These are phyloP conservation scores for Acanthopleura granulata DNA, from an alignment of 2,888 invertebrate genomes.

Conservation along the genomic window DNA sequence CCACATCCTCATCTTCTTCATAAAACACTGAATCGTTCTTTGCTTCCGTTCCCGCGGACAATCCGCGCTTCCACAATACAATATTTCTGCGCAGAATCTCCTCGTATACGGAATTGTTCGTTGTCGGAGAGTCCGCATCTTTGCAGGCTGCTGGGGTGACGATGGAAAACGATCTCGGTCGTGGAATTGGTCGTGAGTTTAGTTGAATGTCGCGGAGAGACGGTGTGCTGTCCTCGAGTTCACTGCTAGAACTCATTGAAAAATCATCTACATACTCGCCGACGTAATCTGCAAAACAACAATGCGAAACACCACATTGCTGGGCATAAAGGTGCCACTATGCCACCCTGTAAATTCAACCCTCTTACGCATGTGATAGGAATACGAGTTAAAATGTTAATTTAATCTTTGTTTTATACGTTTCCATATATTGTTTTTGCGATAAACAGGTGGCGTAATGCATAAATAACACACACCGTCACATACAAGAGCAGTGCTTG, in stretches of 20 bases:
- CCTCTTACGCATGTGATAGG: too few relatives aligned
- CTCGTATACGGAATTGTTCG: conserved; percentile 20
- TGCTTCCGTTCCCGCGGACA: background rate
- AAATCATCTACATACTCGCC: background rate
- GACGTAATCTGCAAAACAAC: background rate
- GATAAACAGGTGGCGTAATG: too few relatives aligned
- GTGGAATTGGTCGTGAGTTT: background rate
- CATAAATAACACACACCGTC: too few relatives aligned
- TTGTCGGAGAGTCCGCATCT: conserved; percentile 13
- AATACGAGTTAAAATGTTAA: too few relatives aligned
- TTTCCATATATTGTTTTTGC: too few relatives aligned
- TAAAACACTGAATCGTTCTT: background rate
- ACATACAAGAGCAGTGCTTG: too few relatives aligned
- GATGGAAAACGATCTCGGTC: background rate
- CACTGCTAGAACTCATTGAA: conserved; percentile 3
- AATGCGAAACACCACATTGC: too few relatives aligned
- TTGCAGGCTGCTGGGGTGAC: background rate
- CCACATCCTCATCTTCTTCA: background rate
- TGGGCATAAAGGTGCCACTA: too few relatives aligned
- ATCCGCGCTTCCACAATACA: conserved; percentile 1
- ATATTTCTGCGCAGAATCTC: conserved; percentile 16
- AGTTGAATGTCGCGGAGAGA: background rate
- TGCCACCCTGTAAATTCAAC: too few relatives aligned
- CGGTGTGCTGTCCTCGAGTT: conserved; percentile 20
- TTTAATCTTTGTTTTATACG: too few relatives aligned